Percentiles rank a stretch among this genome's conserved stretches.
Evolutionary conservation across 1,140 invertebrate genomes (phyloP).

Genomic region (Prorops nasuta): DNA sequence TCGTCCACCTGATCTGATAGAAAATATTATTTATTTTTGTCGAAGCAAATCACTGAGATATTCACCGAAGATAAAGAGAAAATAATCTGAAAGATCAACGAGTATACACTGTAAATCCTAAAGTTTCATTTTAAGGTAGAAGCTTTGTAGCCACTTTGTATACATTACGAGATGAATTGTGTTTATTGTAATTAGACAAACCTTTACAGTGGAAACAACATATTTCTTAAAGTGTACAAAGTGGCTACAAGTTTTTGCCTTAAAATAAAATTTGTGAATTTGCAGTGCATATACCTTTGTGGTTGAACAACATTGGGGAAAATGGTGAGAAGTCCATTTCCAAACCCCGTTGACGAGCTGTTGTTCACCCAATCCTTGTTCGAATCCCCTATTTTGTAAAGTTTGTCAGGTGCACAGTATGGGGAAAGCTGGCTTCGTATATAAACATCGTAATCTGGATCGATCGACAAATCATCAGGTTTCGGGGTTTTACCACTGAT

Average conservation of each 20-base stretch:
- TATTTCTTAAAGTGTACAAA: too few relatives aligned
- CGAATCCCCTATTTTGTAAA: constrained; percentile 8
- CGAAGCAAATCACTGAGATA: background rate
- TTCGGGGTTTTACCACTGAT: constrained; percentile 50
- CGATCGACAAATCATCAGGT: constrained; percentile 47
- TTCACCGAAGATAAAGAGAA: background rate
- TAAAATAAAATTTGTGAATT: too few relatives aligned
- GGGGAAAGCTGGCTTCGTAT: constrained; percentile 36
- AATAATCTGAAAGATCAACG: too few relatives aligned
- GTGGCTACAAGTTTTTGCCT: background rate
- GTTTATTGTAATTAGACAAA: too few relatives aligned
- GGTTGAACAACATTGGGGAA: constrained; percentile 9
- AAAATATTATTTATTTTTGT: too few relatives aligned
- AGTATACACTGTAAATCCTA: too few relatives aligned
- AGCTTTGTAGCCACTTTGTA: too few relatives aligned
- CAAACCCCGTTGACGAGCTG: constrained; percentile 3
- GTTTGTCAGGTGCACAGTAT: constrained; percentile 23
- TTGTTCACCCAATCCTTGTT: constrained; percentile 5
- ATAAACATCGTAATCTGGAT: constrained; percentile 65
- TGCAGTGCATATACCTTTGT: too few relatives aligned
- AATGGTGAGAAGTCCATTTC: constrained; percentile 7
- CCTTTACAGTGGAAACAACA: too few relatives aligned
- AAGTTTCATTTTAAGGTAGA: too few relatives aligned
- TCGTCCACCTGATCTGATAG: background rate
- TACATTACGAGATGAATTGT: too few relatives aligned